Conservation (phyloP, 2,888 invertebrate species). For the Cheilosia urbana region DNA sequence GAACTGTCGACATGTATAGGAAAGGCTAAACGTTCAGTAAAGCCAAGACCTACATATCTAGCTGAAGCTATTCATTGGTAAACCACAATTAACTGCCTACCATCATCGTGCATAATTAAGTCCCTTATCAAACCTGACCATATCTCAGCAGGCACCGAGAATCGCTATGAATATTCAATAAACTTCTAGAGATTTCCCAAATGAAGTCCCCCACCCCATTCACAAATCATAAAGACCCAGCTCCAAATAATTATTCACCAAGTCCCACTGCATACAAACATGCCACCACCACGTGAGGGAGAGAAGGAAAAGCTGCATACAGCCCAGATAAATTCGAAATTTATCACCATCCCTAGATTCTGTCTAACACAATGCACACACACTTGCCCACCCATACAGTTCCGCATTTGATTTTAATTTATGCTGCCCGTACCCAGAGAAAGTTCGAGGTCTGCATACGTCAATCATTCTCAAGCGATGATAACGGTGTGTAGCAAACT, state of each 20-base stretch:
- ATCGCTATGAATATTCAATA: constrained; percentile 59
- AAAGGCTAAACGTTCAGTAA: too few relatives aligned
- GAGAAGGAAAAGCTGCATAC: not conserved
- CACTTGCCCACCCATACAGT: not conserved
- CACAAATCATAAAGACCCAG: constrained; percentile 49
- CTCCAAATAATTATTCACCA: constrained; percentile 48
- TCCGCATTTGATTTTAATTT: constrained; percentile 47
- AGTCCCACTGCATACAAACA: constrained; percentile 5
- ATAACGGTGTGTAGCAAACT: constrained; percentile 37
- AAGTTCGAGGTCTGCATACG: constrained; percentile 41
- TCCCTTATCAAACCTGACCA: constrained; percentile 41
- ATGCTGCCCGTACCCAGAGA: constrained; percentile 12
- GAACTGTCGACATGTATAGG: too few relatives aligned
- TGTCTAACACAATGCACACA: constrained; percentile 9
- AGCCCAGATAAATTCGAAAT: constrained; percentile 50
- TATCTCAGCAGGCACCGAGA: not conserved
- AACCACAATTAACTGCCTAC: not conserved
- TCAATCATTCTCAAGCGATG: constrained; percentile 20
- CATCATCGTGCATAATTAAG: constrained; percentile 30
- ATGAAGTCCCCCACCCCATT: constrained; percentile 32
- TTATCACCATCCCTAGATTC: constrained; percentile 45
- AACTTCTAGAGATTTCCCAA: constrained; percentile 38
- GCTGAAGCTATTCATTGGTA: too few relatives aligned
- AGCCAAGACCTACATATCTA: too few relatives aligned
- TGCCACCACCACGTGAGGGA: not conserved